Base-by-base conservation (phyloP, 2,797 vertebrate species). In the Menidia menidia region DNA sequence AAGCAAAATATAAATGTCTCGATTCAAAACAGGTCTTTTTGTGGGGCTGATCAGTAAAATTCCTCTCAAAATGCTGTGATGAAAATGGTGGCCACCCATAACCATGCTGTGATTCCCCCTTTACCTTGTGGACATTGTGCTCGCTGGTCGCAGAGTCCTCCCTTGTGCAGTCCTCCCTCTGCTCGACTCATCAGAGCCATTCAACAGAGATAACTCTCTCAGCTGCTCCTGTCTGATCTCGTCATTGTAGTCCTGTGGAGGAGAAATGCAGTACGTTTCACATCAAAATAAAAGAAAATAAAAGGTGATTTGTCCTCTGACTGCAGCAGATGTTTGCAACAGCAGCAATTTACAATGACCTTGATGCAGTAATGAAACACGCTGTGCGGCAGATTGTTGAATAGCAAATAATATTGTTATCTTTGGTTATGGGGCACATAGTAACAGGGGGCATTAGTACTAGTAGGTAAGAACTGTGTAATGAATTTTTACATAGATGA, bases 171-270 rank as follows among this genome's bases (percentile, higher is more conserved):
- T 94, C 85, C 97, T 95, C 70, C 95, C 96, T 87, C 96, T 93
- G 76, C 89, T 92, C 53, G 96, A 94, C 64, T 99, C 97, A 7
- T 99, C 97, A 1, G 97, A 98, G 72, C 97, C 98, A 0, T 99
- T 99, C 88, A 99, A 89, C 83, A 97, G 95, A 0, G 97, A 98
- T 59, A 99, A 93, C 87, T 99, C 98, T 81, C 98, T 95, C 78
- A 99, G 93, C 65, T 99, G 98, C 86, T 99, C 97, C 90, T 99
- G 98, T 75, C 98, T 96, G 87, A 99, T 99, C 93, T 99, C 97
- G 88, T 99, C 98, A 71, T 99, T 99, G 86, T 99, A 99, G 89
- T 99, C 98, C 98, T 96, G 81, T 3, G 70, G 72, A 82, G 59
- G 74, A 67, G 74, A 70, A 86, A 86, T 51, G 64, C 54, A 86